phyloP scores from a whole-genome alignment of 30 jellyfish, hydroid and myxozoan species.

The Haliclystus octoradiatus region DNA sequence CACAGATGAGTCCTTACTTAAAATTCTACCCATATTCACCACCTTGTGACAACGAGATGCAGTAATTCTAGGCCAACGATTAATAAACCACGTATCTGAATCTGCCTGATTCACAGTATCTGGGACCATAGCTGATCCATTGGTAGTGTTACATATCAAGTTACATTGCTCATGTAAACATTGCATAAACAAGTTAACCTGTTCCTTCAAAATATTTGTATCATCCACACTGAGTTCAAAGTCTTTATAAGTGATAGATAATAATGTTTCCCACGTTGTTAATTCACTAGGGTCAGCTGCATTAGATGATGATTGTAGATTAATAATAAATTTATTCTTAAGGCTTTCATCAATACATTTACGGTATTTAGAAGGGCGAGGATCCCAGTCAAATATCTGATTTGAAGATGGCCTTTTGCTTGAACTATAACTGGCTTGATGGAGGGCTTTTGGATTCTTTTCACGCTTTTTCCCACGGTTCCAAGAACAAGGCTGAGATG shows the following conservation, averaged over 20 bases:
- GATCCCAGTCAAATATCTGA: constrained; percentile 32
- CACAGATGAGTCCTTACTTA: too few species aligned
- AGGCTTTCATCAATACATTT: constrained; percentile 9
- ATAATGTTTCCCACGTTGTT: constrained; percentile 40
- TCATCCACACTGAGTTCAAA: background rate
- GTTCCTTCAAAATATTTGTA: background rate
- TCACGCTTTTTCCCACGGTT: constrained; percentile 26
- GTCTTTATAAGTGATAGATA: constrained; percentile 12
- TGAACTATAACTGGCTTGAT: constrained; percentile 29
- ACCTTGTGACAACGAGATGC: constrained; percentile 10
- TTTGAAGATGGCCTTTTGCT: constrained; percentile 5
- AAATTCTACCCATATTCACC: background rate
- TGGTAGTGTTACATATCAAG: background rate
- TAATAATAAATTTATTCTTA: too few species aligned
- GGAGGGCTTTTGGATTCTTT: constrained; percentile 24
- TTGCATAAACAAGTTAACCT: background rate
- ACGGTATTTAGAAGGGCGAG: constrained; percentile 40
- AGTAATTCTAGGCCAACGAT: background rate
- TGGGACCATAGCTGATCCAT: too few species aligned
- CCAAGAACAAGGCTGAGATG: constrained; percentile 48
- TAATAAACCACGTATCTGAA: background rate
- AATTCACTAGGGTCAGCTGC: background rate
- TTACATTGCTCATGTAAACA: background rate
- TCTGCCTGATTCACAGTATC: background rate
- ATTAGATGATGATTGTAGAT: background rate